A percentile compares a stretch with the other conserved stretches of the same genome.
Conservation (phyloP, 2,797 vertebrate genomes). For the Acropternis orthonyx region DNA sequence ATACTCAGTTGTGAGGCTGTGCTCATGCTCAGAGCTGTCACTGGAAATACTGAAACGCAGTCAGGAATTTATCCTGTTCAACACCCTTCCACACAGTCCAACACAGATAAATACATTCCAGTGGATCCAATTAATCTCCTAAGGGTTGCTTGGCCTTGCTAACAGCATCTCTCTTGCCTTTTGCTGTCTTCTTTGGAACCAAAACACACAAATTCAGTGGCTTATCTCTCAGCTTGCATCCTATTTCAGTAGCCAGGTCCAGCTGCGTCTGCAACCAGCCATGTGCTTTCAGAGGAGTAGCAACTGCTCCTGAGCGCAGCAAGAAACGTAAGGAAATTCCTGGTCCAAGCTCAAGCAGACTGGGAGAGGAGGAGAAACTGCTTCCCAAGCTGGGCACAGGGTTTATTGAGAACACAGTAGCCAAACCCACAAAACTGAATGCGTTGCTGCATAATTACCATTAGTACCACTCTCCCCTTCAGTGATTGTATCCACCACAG, state of each 20-base stretch:
- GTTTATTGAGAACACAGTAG: neutral
- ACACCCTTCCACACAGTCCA: slow-evolving; percentile 28
- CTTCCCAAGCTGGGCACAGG: neutral
- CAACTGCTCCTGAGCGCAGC: neutral
- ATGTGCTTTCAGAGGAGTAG: neutral
- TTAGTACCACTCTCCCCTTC: neutral
- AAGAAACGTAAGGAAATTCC: neutral
- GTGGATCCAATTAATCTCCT: slow-evolving; percentile 66
- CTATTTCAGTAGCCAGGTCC: slow-evolving; percentile 36
- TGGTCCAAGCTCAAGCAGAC: neutral
- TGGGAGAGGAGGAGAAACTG: neutral
- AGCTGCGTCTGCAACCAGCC: slow-evolving; percentile 55
- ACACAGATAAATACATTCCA: slow-evolving; percentile 43
- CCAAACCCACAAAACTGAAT: neutral
- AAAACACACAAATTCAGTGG: neutral
- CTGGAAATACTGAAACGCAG: neutral
- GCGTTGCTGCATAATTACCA: neutral
- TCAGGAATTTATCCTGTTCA: slow-evolving; percentile 49
- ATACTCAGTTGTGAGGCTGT: fast-evolving
- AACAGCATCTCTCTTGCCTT: neutral
- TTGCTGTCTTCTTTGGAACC: slow-evolving; percentile 47
- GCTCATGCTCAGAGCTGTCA: neutral
- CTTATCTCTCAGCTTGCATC: slow-evolving; percentile 55
- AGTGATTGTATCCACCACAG: neutral
- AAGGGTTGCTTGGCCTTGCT: slow-evolving; percentile 46